phyloP scores from a whole-genome alignment of 2,113 vertebrate species.

The Limanda limanda region DNA sequence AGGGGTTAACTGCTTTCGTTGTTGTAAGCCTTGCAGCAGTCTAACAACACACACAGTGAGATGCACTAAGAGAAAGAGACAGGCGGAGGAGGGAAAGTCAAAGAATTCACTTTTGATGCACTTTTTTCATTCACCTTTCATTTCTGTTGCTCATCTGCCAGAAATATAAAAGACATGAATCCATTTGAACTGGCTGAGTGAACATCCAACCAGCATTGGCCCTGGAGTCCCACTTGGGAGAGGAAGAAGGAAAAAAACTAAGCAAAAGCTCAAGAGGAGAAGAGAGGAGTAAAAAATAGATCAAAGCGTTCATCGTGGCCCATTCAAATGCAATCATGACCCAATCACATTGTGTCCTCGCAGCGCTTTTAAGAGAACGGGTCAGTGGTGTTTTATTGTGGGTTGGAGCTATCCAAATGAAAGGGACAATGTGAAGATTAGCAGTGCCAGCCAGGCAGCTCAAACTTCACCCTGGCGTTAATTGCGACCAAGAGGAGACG shows the following conservation, averaged over 20 bases:
- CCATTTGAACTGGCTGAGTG: constrained; percentile 61
- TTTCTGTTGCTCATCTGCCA: constrained; percentile 41
- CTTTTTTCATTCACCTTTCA: constrained; percentile 15
- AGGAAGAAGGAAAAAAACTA: constrained; percentile 10
- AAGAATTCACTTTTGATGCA: constrained; percentile 13
- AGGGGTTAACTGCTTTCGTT: constrained; percentile 64
- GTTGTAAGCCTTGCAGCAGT: constrained; percentile 14
- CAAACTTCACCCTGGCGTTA: constrained; percentile 87
- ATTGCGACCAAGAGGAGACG: constrained; percentile 87
- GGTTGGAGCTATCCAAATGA: constrained; percentile 87
- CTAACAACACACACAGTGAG: constrained; percentile 16
- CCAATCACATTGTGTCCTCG: constrained; percentile 85
- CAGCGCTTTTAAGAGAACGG: constrained; percentile 84
- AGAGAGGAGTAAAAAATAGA: constrained; percentile 78
- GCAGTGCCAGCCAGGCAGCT: constrained; percentile 87
- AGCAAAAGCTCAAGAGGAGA: constrained; percentile 39
- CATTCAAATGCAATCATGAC: constrained; percentile 87
- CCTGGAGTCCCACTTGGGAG: constrained; percentile 71
- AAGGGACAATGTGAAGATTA: constrained; percentile 89
- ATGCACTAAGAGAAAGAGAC: constrained; percentile 15
- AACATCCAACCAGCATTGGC: constrained; percentile 65
- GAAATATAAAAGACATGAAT: constrained; percentile 35
- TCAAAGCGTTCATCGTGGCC: constrained; percentile 85
- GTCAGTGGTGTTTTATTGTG: constrained; percentile 85
- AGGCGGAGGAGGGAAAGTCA: constrained; percentile 5